Evolutionary conservation across 2,888 invertebrate species (phyloP), one percentile per base, ranked within the genome.

Genomic region (Cyrtodaria siliqua): DNA sequence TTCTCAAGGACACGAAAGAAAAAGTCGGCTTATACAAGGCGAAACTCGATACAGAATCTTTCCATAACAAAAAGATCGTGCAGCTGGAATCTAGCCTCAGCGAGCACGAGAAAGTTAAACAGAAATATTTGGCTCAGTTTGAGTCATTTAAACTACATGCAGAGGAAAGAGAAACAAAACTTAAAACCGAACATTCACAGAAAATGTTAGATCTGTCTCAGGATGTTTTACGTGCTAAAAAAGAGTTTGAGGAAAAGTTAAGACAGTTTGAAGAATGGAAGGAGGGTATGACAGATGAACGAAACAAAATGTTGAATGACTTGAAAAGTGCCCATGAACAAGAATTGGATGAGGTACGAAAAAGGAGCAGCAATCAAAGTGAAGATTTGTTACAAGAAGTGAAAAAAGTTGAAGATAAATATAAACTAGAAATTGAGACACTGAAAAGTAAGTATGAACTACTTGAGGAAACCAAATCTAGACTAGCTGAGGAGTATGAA

Each of bases 1-100:
- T 93, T 16, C 78, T 91, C 60, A 84, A 87, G n/a, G 92, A 92
- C 59, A 89, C 90, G 9, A 90, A 88, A 61, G 83, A 86, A 53
- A 92, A 91, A 84, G 70, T 92, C 20, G 78, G 82, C 27, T 44
- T 84, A 2, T 91, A 87, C 69, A 88, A 88, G 70, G 72, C 75
- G 12, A 86, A 88, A 69, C 61, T 92, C 16, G 85, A 83, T 27
- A 79, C 79, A 1, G 91, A 90, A 14, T 76, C 78, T 26, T 85
- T 86, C 18, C 83, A 89, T 60, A 77, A 78, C 49, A 76, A 75
- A 29, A 85, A 82, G 61, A 86, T 92, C 47, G 79, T 85, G 47
- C 55, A 78, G 18, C 78, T 92, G 20, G 90, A 92, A 76, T 52
- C 75, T 18, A 77, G 78, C 29, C 66, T 92, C 33, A 56, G 79